Evolutionary conservation across 2,797 vertebrate genomes (phyloP), one percentile per base, ranked within the genome.

Genomic region (Acanthurus lineatus): DNA sequence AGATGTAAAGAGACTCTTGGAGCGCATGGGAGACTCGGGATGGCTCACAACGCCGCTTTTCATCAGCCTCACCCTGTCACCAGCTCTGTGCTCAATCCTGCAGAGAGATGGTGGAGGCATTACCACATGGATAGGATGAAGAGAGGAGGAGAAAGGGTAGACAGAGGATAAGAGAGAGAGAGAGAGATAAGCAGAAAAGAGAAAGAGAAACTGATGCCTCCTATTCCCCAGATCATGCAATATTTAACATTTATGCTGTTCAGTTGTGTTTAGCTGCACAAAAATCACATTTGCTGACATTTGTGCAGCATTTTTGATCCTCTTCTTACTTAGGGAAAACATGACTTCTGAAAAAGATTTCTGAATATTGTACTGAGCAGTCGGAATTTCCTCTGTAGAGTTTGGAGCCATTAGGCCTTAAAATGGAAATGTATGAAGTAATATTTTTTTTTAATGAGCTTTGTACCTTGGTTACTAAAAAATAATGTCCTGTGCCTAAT

Each of bases 1-100:
- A 92, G 87, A 92, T 89, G 93, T 91, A 84, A 93, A 91, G 88
- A 86, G 88, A 79, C 77, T 74, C 68, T 20, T 2, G 56, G 69
- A 81, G 73, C 12, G 2, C 78, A 73, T 11, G 44, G 49, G 69
- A 85, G 75, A 79, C 72, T 32, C 63, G 45, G 60, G 81, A 82
- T 28, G 68, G 68, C 71, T 85, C 86, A 84, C 86, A 83, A 88
- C 73, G 86, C 74, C 54, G 47, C 84, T 86, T 89, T 87, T 89
- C 79, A 92, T 90, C 86, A 89, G 71, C 75, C 71, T 89, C 83
- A 86, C 8, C 53, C 70, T 53, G 16, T 67, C 84, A 64, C 64
- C 38, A n/a, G 81, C 62, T 76, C 69, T 59, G 45, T 67, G 75
- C 76, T 81, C 73, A 69, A 19, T 58, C 56, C 83, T 82, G 68